Evolutionary conservation across 1,140 invertebrate genomes (phyloP), one percentile per base, ranked within the genome.

Genomic region (Adoxophyes honmai): DNA sequence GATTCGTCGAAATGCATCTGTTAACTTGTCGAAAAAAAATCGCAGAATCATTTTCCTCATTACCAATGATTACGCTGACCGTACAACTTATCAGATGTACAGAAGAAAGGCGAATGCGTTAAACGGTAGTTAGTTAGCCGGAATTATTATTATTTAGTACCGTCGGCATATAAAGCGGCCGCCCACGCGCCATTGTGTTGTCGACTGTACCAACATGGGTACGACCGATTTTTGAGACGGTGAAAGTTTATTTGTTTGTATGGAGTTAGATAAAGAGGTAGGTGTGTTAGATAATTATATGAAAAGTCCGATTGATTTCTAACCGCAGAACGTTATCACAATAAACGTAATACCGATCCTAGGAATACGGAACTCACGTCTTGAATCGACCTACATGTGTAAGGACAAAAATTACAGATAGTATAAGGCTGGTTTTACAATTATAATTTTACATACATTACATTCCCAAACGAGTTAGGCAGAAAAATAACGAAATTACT

Each of bases 61-160:
- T 21, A 48, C 34, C 9, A 34, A 52, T 48, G 53, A 42, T 14
- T 66, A 35, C 70, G 60, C 67, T 38, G 21, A 58, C 75, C 7
- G 54, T 76, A 68, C 67, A n/a, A 53, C 54, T 73, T 84, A 86
- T 83, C 83, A 81, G 81, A 84, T 82, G 70, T 61, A 75, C 64
- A 67, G 68, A 69, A 66, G 70, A 74, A 71, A 70, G 71, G 60
- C 70, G 78, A 76, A 71, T 82, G 78, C 80, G 78, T 80, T 86
- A 80, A 79, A 78, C 79, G 80, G 83, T 84, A 78, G 81, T 86
- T 86, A 82, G 78, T 84, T 83, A 86, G 67, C 59, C 69, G 66
- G 74, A 80, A 83, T 83, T 85, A 82, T 81, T 86, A 83, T 84
- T 86, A 86, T 86, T 84, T 80, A 84, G 78, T 79, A 69, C 78